phyloP scores from a whole-genome alignment of 2,888 invertebrate genomes.

The Exephanes ischioxanthus region DNA sequence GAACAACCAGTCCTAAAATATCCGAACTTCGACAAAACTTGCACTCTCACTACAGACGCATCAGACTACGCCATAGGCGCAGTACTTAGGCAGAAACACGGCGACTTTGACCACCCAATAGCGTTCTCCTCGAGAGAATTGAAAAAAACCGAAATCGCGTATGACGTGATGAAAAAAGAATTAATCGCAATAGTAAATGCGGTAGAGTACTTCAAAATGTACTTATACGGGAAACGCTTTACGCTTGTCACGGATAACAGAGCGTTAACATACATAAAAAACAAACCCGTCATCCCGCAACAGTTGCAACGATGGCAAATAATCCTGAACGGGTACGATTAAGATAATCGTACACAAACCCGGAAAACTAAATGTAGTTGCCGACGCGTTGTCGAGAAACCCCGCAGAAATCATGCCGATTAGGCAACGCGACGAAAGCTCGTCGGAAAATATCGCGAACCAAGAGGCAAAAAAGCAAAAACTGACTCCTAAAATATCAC shows the following conservation, averaged over 20 bases:
- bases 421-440: background rate
- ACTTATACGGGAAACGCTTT: background rate
- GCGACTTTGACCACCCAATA: constrained; percentile 74
- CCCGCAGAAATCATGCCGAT: background rate
- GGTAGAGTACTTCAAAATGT: constrained; percentile 43
- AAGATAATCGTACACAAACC: too few species aligned
- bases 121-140: constrained; percentile 75
- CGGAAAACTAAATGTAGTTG: constrained; percentile 38
- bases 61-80: constrained; percentile 66
- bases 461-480: background rate
- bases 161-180: constrained; percentile 80
- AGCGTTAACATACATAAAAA: constrained; percentile 51
- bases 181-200: constrained; percentile 53
- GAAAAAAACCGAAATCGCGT: constrained; percentile 73
- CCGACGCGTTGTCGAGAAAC: constrained; percentile 46
- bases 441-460: background rate
- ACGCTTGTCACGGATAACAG: constrained; percentile 52
- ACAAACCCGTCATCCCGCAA: constrained; percentile 42
- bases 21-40: constrained; percentile 17
- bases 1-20: constrained; percentile 30
- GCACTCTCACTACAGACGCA: constrained; percentile 59
- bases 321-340: constrained; percentile 16
- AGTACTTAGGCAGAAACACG: constrained; percentile 74
- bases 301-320: constrained; percentile 48
- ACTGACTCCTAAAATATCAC: too few species aligned